Evolutionary conservation across 2,113 vertebrate species (phyloP).

Genomic region (Mesocricetus auratus): DNA sequence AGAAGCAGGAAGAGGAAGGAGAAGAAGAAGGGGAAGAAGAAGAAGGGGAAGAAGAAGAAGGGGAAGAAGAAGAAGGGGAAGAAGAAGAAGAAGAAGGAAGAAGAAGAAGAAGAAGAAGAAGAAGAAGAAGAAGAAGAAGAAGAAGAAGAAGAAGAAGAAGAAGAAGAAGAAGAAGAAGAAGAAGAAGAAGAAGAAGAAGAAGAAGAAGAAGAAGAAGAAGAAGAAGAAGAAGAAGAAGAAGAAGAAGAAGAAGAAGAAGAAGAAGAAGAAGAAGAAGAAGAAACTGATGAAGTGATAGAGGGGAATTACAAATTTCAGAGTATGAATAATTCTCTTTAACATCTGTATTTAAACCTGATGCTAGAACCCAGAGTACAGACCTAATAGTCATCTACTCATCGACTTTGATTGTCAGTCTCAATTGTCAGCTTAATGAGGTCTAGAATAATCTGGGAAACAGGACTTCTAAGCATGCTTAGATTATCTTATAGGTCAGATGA

Average conservation of each 20-base stretch:
- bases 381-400: not conserved
- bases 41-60: too few relatives aligned
- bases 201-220: too few relatives aligned
- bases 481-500: not conserved
- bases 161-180: not conserved
- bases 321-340: conserved; percentile 1
- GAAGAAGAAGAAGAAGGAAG: not conserved
- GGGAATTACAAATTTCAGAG: conserved; percentile 2
- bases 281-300: not conserved
- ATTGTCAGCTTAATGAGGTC: not conserved
- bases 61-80: too few relatives aligned
- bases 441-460: not conserved
- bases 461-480: not conserved
- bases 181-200: too few relatives aligned
- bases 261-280: not conserved
- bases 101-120: not conserved
- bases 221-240: too few relatives aligned
- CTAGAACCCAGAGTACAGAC: not conserved
- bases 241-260: too few relatives aligned
- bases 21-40: too few relatives aligned
- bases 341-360: not conserved
- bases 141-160: not conserved
- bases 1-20: too few relatives aligned
- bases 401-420: not conserved
- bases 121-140: not conserved